Evolutionary conservation across 1,140 invertebrate species (phyloP).

Genomic region (Maniola jurtina): DNA sequence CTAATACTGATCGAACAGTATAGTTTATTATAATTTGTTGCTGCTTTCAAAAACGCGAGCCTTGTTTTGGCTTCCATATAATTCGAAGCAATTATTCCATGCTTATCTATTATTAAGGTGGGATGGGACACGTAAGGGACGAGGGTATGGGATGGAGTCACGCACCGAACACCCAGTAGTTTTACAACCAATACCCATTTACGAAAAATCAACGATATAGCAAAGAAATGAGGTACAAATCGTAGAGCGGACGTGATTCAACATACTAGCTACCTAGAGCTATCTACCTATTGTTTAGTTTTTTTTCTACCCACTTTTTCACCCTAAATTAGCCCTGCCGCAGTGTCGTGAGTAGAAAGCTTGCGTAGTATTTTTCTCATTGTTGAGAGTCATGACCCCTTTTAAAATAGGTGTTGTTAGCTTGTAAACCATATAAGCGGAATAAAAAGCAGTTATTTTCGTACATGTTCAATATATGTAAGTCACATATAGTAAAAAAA

Average conservation of each 20-base stretch:
- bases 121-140: constrained; percentile 29
- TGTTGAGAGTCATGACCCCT: no score
- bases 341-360: no score
- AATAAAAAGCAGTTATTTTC: no score
- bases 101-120: constrained; percentile 32
- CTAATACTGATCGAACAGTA: constrained; percentile 8
- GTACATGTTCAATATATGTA: no score
- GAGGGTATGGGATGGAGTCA: constrained; percentile 45
- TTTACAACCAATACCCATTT: constrained; percentile 47
- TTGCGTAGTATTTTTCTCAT: no score
- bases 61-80: constrained; percentile 17
- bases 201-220: constrained; percentile 35
- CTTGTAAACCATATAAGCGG: no score
- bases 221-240: constrained; percentile 41
- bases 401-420: no score
- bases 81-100: constrained; percentile 32
- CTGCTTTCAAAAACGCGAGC: constrained; percentile 1
- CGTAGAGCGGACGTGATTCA: constrained; percentile 44
- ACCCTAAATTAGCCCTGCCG: no score
- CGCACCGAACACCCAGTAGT: constrained; percentile 48
- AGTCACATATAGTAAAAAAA: no score
- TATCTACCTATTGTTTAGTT: no score
- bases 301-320: no score
- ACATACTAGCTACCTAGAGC: no score
- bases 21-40: not conserved